Base-by-base conservation (phyloP, 2,797 vertebrate species). In the Tachyglossus aculeatus region DNA sequence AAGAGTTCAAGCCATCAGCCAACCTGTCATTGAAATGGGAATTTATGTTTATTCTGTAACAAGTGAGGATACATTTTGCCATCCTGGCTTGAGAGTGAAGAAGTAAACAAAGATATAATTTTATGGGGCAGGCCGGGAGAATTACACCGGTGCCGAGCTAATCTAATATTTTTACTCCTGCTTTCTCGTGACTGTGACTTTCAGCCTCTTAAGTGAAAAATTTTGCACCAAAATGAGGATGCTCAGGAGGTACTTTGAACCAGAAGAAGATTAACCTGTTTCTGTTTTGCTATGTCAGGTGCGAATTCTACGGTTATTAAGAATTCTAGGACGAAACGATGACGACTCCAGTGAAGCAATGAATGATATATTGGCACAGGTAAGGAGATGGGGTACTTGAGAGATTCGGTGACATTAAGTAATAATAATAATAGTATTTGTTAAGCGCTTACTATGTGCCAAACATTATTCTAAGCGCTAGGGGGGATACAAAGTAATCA, bases 341-440 rank as follows among this genome's bases (percentile, higher is more conserved):
- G 98, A 99, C 11, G 98, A 99, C 89, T 99, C 98, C 60, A 99
- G 98, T 92, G 98, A 99, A 95, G 98, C 98, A 74, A 99, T 99
- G 98, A 99, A 99, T 90, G 98, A 99, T 88, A 99, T 99, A 89
- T 96, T 99, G 90, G 98, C 98, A 86, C 98, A 99, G 95, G 98
- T 99, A 72, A 91, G 92, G 67, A 62, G 43, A 52, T 9, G 22
- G 29, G n/a, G 59, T 24, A 51, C 61, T 63, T 54, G 50, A 48
- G 18, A 63, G 44, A 34, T 18, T 34, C 8, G 3, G 31, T 13
- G 7, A 14, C 52, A n/a, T 64, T 38, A 47, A 66, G 37, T 12
- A 27, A n/a, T n/a, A n/a, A n/a, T n/a, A n/a, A n/a, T n/a, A n/a
- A n/a, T n/a, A n/a, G n/a, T n/a, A n/a, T n/a, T n/a, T n/a, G n/a